Conservation (phyloP, 2,113 vertebrate species). For the Gymnobelideus leadbeateri region DNA sequence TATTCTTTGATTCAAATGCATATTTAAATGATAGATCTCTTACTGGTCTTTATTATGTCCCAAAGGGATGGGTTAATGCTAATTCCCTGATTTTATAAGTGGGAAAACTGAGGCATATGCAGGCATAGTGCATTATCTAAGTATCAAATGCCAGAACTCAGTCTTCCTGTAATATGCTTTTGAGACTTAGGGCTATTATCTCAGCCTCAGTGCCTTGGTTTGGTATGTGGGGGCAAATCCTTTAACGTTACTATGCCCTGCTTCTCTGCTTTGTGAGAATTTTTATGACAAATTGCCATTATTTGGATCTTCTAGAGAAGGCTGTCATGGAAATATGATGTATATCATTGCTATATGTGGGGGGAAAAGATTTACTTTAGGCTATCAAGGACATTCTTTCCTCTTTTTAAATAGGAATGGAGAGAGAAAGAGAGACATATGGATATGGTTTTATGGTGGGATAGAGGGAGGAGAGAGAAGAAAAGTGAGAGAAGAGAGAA, state of each 20-base stretch:
- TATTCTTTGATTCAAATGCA: background rate
- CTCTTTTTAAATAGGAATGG: background rate
- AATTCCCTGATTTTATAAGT: background rate
- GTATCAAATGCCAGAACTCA: background rate
- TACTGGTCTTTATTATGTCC: background rate
- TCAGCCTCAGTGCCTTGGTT: background rate
- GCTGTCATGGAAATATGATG: background rate
- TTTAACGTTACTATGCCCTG: background rate
- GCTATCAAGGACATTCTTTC: background rate
- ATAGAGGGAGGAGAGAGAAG: background rate
- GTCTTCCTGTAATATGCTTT: background rate
- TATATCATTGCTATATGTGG: background rate
- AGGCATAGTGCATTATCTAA: background rate
- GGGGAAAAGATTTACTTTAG: background rate
- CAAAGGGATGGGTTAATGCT: background rate
- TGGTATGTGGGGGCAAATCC: background rate
- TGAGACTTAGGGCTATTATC: background rate
- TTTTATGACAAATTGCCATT: background rate
- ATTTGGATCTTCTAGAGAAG: background rate
- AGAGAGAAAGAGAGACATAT: background rate
- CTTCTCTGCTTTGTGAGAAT: background rate
- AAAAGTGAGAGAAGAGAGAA: background rate
- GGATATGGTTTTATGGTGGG: background rate
- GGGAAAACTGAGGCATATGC: background rate
- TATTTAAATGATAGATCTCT: background rate